Conservation (phyloP, 1,140 invertebrate genomes). For the Geopemphigus sp. region DNA sequence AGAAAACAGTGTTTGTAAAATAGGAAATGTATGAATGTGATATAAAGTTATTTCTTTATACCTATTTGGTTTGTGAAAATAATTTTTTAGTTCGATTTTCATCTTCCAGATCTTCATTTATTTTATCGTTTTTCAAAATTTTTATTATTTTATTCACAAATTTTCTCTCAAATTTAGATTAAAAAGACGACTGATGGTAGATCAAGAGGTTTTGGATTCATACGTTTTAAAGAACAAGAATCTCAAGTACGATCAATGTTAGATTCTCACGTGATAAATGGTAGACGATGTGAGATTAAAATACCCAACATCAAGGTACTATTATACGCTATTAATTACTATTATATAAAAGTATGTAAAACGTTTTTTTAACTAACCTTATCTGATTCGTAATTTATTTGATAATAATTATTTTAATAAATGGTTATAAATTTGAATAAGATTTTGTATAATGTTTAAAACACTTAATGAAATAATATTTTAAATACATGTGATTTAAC, state of each 20-base stretch:
- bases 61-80: conserved; percentile 22
- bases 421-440: no score
- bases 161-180: conserved; percentile 58
- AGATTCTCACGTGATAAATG: conserved; percentile 91
- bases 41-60: conserved; percentile 28
- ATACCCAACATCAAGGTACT: conserved; percentile 64
- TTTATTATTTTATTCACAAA: background rate
- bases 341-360: no score
- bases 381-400: no score
- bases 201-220: conserved; percentile 97
- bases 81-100: background rate
- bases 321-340: background rate
- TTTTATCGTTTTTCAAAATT: background rate
- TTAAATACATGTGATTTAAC: no score
- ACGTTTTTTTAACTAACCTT: no score
- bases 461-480: no score
- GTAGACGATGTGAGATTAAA: conserved; percentile 94
- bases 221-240: conserved; percentile 88
- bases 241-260: conserved; percentile 81
- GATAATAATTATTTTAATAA: no score
- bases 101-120: conserved; percentile 27
- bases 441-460: no score
- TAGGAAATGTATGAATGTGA: conserved; percentile 45
- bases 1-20: conserved; percentile 39
- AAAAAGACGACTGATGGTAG: conserved; percentile 66